Percentiles rank a stretch among this genome's conserved stretches.
These are phyloP conservation scores for Rallus limicola DNA, from an alignment of 2,113 vertebrate species.

Conservation along the genomic window DNA sequence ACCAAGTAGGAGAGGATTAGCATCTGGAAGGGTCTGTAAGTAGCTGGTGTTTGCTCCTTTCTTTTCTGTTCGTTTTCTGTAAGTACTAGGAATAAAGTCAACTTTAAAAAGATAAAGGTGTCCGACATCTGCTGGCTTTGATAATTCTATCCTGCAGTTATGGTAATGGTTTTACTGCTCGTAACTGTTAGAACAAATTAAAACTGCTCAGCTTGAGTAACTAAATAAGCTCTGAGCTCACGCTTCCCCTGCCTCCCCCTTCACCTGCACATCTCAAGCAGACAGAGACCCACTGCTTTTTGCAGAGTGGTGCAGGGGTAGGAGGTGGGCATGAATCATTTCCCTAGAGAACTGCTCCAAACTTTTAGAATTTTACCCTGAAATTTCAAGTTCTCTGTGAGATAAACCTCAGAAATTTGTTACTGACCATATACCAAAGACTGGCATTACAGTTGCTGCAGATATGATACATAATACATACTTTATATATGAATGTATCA, in stretches of 20 bases:
- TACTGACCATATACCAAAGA: neutral
- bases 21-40: neutral
- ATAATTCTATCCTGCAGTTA: slow-evolving; percentile 22
- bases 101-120: neutral
- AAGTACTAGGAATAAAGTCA: neutral
- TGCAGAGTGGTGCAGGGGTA: neutral
- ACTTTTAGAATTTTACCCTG: neutral
- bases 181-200: slow-evolving; percentile 60
- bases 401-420: neutral
- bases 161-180: slow-evolving; percentile 28
- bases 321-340: neutral
- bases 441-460: neutral
- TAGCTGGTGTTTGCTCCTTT: neutral
- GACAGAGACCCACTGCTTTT: neutral
- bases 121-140: slow-evolving; percentile 26
- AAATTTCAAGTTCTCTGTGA: neutral
- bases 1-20: neutral
- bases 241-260: neutral
- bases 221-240: slow-evolving; percentile 24
- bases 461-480: neutral
- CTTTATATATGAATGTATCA: no score
- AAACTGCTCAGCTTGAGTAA: slow-evolving; percentile 57
- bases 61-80: neutral
- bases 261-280: neutral
- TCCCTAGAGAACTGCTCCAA: neutral